Percentiles rank a stretch among this genome's conserved stretches.
phyloP scores from a whole-genome alignment of 2,113 vertebrate species.

The Bos taurus region ARS-UCD2.0 NC_037335.1:112231501-112232000 shows the following conservation, averaged over 20 bases:
- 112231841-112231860: fast-evolving
- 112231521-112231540: not conserved
- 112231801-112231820: fast-evolving
- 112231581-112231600: fast-evolving
- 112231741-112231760: not conserved
- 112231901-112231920: not conserved
- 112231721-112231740: fast-evolving
- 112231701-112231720: fast-evolving
- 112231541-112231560: not conserved
- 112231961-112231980: too few relatives aligned
- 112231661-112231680: fast-evolving
- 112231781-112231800: fast-evolving
- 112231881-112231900: not conserved
- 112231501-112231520: fast-evolving
- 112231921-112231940: fast-evolving
- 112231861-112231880: fast-evolving
- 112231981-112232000: not conserved
- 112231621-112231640: not conserved
- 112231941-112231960: not conserved
- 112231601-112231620: not conserved
- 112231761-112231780: fast-evolving
- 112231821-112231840: not conserved
- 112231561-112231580: fast-evolving
- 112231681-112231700: not conserved
- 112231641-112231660: not conserved